A percentile compares a stretch with the other conserved stretches of the same genome.
Evolutionary conservation across 2,888 invertebrate species (phyloP).

Genomic region (Dromius quadrimaculatus): DNA sequence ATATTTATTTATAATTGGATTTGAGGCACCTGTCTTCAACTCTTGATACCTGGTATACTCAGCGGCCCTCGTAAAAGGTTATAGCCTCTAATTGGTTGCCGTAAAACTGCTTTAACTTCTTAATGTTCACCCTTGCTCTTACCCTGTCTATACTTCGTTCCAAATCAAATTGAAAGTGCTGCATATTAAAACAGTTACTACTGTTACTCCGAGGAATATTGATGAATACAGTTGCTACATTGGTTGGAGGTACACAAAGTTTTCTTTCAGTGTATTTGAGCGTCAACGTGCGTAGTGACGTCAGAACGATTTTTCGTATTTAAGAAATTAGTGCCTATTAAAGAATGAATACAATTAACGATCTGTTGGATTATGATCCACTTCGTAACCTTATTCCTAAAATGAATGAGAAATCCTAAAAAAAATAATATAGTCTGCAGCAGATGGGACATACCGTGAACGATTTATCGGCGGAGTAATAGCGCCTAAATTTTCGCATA

Average conservation of each 20-base stretch:
- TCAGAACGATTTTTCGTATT: too few relatives aligned
- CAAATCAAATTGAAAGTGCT: slow-evolving; percentile 4
- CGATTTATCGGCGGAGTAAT: slow-evolving; percentile 38
- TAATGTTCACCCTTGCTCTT: slow-evolving; percentile 29
- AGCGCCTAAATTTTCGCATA: slow-evolving; percentile 37
- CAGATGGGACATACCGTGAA: slow-evolving; percentile 28
- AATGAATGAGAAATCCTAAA: slow-evolving; percentile 22
- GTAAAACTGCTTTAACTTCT: slow-evolving; percentile 44
- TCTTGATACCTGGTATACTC: slow-evolving; percentile 32
- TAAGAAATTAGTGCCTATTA: too few relatives aligned
- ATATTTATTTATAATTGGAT: slow-evolving; percentile 37
- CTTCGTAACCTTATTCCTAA: slow-evolving; percentile 14
- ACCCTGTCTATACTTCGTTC: background rate
- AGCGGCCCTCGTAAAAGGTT: slow-evolving; percentile 38
- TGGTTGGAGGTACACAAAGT: too few relatives aligned
- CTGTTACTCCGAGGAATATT: too few relatives aligned
- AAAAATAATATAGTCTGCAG: slow-evolving; percentile 21
- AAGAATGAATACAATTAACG: too few relatives aligned
- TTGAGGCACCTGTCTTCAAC: slow-evolving; percentile 39
- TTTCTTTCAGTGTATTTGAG: too few relatives aligned
- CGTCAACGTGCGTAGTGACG: too few relatives aligned
- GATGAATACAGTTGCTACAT: too few relatives aligned
- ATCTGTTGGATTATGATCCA: too few relatives aligned
- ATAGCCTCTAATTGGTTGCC: slow-evolving; percentile 42
- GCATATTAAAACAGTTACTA: too few relatives aligned